These are phyloP conservation scores for Metopia argyrocephala DNA, from an alignment of 2,888 invertebrate species.

Conservation along the genomic window DNA sequence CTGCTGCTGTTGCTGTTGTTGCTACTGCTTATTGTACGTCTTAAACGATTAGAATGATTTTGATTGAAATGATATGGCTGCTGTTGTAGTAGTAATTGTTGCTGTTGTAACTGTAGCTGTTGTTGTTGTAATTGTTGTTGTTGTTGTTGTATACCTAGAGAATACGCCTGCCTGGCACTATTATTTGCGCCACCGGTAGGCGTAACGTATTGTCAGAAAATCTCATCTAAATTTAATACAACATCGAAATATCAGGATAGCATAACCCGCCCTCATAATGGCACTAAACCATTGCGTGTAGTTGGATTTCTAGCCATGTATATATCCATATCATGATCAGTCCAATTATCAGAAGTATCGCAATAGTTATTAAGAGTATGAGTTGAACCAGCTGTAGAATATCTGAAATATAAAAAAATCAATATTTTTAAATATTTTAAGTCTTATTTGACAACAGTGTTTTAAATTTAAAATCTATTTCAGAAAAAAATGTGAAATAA, in stretches of 20 bases:
- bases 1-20: constrained; percentile 62
- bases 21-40: constrained; percentile 52
- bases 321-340: constrained; percentile 96
- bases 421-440: not conserved
- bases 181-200: constrained; percentile 64
- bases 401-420: constrained; percentile 72
- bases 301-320: constrained; percentile 96
- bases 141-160: constrained; percentile 42
- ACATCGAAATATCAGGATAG: constrained; percentile 79
- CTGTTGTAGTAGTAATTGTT: constrained; percentile 65
- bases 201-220: constrained; percentile 78
- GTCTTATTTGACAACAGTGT: no score
- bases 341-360: constrained; percentile 95
- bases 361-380: constrained; percentile 91
- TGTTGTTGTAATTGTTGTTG: constrained; percentile 64
- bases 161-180: constrained; percentile 48
- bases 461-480: no score
- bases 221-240: constrained; percentile 78
- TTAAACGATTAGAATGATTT: constrained; percentile 66
- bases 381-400: constrained; percentile 88
- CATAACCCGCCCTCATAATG: constrained; percentile 82
- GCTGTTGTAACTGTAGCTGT: constrained; percentile 67
- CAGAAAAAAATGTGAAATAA: no score
- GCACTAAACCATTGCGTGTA: constrained; percentile 90
- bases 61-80: constrained; percentile 66